A percentile compares a stretch with the other conserved stretches of the same genome.
phyloP scores from a whole-genome alignment of 2,113 vertebrate genomes.

The Tauraco erythrolophus region DNA sequence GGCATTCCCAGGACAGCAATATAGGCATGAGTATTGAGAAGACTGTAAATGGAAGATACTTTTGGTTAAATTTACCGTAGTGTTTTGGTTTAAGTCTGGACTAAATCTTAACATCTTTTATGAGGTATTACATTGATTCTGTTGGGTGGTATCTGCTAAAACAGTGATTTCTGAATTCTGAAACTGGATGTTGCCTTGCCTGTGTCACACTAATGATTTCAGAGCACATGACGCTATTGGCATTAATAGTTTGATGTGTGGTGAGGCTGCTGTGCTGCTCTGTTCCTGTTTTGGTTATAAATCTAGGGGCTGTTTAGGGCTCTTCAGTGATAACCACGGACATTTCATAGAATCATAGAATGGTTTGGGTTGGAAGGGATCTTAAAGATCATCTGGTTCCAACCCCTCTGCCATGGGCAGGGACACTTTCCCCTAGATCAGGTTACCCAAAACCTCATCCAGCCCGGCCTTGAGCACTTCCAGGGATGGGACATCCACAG shows the following conservation, averaged over 20 bases:
- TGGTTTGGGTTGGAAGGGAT: too few species aligned
- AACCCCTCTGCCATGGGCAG: too few species aligned
- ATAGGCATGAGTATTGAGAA: not conserved
- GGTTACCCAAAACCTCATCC: too few species aligned
- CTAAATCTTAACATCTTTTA: not conserved
- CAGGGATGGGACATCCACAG: too few species aligned
- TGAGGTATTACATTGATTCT: not conserved
- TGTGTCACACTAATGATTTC: not conserved
- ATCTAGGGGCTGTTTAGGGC: not conserved
- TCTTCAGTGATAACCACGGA: not conserved
- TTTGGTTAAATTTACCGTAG: not conserved
- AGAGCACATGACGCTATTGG: not conserved
- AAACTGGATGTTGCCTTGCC: not conserved
- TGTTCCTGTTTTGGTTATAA: not conserved
- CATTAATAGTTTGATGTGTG: not conserved
- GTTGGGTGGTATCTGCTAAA: not conserved
- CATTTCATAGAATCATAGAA: not conserved
- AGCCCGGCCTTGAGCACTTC: too few species aligned
- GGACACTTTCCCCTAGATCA: too few species aligned
- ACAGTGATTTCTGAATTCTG: not conserved
- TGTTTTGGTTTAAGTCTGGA: not conserved
- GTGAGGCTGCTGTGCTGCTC: not conserved
- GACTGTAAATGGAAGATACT: not conserved
- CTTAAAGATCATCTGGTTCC: too few species aligned
- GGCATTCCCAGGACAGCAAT: not conserved